Percentiles rank a stretch among this genome's conserved stretches.
Evolutionary conservation across 2,113 vertebrate genomes (phyloP).

Genomic region (Dromiciops gliroides): DNA sequence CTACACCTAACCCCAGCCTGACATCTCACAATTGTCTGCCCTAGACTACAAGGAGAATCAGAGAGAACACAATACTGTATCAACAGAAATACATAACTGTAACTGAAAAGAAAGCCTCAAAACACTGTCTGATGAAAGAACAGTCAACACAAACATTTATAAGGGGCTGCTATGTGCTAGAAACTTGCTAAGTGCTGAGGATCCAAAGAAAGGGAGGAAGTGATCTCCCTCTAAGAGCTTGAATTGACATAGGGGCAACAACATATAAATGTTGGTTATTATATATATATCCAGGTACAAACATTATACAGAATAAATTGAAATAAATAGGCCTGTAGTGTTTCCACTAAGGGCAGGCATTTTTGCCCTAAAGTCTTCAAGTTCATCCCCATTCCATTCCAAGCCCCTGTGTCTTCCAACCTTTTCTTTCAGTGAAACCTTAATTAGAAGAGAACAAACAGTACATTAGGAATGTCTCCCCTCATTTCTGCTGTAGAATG

Average conservation of each 20-base stretch:
- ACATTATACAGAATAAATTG: neutral
- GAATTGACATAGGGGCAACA: neutral
- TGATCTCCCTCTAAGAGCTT: neutral
- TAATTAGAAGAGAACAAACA: slow-evolving; percentile 49
- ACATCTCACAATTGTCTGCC: neutral
- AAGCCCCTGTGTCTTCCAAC: neutral
- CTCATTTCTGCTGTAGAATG: slow-evolving; percentile 47
- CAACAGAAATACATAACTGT: neutral
- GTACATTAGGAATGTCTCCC: neutral
- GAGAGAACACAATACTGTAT: neutral
- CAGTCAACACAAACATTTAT: neutral
- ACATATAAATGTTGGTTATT: neutral
- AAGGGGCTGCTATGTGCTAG: neutral
- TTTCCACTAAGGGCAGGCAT: neutral
- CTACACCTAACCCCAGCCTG: neutral
- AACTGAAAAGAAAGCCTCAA: neutral
- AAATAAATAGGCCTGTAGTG: neutral
- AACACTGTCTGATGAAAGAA: neutral
- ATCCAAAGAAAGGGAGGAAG: neutral
- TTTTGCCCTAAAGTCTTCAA: slow-evolving; percentile 20
- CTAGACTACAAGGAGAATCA: neutral
- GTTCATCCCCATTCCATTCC: slow-evolving; percentile 40
- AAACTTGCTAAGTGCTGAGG: neutral
- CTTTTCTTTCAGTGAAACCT: neutral
- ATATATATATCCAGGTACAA: no score